Percentiles rank a stretch among this genome's conserved stretches.
Evolutionary conservation across 1,140 invertebrate genomes (phyloP).

Genomic region (Plectus sambesii): DNA sequence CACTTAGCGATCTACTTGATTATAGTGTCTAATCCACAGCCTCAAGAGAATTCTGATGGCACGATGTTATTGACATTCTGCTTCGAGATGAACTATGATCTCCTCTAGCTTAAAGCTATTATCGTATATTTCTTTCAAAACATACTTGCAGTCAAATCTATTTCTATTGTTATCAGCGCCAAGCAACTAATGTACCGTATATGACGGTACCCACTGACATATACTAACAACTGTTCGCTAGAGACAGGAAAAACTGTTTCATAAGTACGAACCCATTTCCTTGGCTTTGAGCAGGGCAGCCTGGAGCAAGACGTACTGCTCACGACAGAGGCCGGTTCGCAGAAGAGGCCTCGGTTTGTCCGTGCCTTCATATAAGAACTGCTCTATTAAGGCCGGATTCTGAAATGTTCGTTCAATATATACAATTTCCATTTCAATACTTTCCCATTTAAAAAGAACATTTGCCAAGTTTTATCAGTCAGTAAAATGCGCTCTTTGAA

Average conservation of each 20-base stretch:
- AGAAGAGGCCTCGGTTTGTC: slow-evolving; percentile 35
- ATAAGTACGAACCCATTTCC: no score
- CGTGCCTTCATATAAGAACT: slow-evolving; percentile 39
- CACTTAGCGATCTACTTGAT: not conserved
- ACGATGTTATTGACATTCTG: not conserved
- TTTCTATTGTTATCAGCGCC: slow-evolving; percentile 29
- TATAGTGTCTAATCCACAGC: not conserved
- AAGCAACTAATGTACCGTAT: no score
- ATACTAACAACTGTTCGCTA: no score
- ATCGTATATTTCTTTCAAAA: slow-evolving; percentile 5
- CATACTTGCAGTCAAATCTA: slow-evolving; percentile 3
- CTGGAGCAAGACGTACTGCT: slow-evolving; percentile 35
- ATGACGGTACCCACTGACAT: no score
- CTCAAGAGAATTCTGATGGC: not conserved
- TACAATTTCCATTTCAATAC: no score
- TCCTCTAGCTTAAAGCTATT: slow-evolving; percentile 5
- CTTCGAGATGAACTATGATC: no score
- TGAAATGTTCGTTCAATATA: slow-evolving; percentile 12
- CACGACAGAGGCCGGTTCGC: slow-evolving; percentile 37
- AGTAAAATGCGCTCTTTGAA: no score
- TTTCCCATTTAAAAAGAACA: no score
- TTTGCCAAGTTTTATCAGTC: not conserved
- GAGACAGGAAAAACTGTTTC: no score
- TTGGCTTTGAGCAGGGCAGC: slow-evolving; percentile 41
- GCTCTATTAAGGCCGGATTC: slow-evolving; percentile 39